Evolutionary conservation across 2,113 vertebrate genomes (phyloP), one percentile per base, ranked within the genome.

Genomic region (Cranoglanis bouderius): DNA sequence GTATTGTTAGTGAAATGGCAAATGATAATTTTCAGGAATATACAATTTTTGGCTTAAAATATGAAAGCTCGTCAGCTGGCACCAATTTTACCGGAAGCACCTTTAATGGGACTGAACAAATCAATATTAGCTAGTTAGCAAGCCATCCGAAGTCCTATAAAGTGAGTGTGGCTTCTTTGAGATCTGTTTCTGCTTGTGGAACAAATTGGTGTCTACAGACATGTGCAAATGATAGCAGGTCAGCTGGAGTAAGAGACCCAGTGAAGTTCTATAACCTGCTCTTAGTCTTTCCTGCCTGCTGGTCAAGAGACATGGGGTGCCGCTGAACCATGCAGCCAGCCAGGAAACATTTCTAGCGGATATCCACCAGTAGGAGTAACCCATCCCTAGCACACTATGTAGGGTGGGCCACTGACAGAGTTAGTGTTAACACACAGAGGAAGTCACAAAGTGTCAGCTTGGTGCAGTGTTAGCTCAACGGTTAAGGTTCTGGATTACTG

Each of bases 311-410:
- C 49, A 59, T n/a, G 8, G 72, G 18, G 86, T 78, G 85, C 19
- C 26, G 16, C 19, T 85, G 83, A 91, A 87, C 67, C 59, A 55
- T 9, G 84, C 19, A 14, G 80, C 57, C 65, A 38, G 78, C 72
- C 90, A 92, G 91, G 89, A 92, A 91, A 90, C 91, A 90, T 85
- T 57, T 91, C 88, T 85, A 51, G 87, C 82, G 77, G 87, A 91
- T 91, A 87, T 90, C 83, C 89, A 90, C 90, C 87, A 80, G 55
- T 84, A 35, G 72, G 49, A 83, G 85, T 86, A 91, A 63, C 51
- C 82, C 77, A 87, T 88, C 74, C 88, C 80, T 75, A 38, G 82
- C 53, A 74, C 61, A 70, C 72, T 80, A 83, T 72, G 84, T 38
- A 12, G 32, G n/a, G 38, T 61, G 74, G 46, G 84, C 84, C 72